Conservation (phyloP, 2,888 invertebrate genomes). For the Ernsta delagoae region DNA sequence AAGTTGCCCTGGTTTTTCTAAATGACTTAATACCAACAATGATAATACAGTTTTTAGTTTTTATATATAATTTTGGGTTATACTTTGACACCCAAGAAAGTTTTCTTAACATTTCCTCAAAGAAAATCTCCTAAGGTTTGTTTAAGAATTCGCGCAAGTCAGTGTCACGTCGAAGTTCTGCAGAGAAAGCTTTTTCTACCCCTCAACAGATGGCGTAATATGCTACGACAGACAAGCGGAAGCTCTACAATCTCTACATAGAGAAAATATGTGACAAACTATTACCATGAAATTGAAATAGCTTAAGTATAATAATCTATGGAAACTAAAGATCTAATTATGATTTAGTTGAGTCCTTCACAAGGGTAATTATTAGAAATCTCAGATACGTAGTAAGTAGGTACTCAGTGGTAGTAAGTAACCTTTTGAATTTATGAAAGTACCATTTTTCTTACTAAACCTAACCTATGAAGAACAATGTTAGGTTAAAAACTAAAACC, state of each 20-base stretch:
- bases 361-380: no score
- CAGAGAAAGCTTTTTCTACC: slow-evolving; percentile 61
- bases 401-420: no score
- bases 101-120: slow-evolving; percentile 23
- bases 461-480: no score
- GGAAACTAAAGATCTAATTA: no score
- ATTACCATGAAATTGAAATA: no score
- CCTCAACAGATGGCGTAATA: slow-evolving; percentile 73
- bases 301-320: no score
- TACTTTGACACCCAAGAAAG: slow-evolving; percentile 6
- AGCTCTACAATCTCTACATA: not conserved
- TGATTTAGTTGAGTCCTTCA: no score
- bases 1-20: not conserved
- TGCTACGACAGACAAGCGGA: slow-evolving; percentile 44
- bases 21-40: not conserved
- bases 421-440: no score
- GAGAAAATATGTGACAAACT: no score
- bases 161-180: slow-evolving; percentile 38
- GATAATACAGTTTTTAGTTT: not conserved
- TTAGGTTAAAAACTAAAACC: no score
- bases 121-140: not conserved
- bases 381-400: no score
- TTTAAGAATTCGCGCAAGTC: slow-evolving; percentile 6
- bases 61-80: not conserved
- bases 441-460: no score